Conservation (phyloP, 2,113 vertebrate genomes). For the Phyllopteryx taeniolatus region DNA sequence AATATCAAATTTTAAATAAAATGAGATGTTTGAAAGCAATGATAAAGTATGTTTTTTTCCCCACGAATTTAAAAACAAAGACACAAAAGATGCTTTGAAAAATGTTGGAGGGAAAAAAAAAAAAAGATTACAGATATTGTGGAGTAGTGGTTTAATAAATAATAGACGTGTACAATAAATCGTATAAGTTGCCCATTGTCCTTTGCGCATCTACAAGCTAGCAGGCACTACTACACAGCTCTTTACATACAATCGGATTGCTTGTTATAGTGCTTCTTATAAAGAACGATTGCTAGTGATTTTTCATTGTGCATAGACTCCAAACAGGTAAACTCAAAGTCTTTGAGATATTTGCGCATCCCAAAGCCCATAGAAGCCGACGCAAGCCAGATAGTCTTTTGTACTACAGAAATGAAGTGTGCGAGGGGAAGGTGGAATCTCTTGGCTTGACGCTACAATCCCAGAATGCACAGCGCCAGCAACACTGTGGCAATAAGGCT, state of each 20-base stretch:
- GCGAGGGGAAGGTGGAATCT: slow-evolving; percentile 45
- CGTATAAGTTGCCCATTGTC: background rate
- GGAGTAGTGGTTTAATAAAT: slow-evolving; percentile 7
- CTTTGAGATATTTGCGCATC: background rate
- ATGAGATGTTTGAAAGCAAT: too few relatives aligned
- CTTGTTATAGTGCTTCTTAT: slow-evolving; percentile 5
- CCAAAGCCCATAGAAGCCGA: background rate
- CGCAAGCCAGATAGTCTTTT: background rate
- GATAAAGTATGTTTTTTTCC: background rate
- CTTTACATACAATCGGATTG: background rate
- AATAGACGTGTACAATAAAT: background rate
- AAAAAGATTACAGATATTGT: background rate
- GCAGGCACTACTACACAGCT: slow-evolving; percentile 1
- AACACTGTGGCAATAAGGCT: slow-evolving; percentile 76
- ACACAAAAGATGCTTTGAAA: background rate
- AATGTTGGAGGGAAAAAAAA: background rate
- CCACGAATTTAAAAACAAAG: background rate
- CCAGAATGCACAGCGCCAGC: slow-evolving; percentile 76
- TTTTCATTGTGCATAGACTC: slow-evolving; percentile 1
- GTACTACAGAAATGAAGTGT: slow-evolving; percentile 1
- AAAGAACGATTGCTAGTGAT: background rate
- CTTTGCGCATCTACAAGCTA: background rate
- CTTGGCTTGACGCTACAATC: slow-evolving; percentile 79
- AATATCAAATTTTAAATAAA: too few relatives aligned
- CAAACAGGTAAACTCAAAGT: slow-evolving; percentile 1